Percentiles rank a stretch among this genome's conserved stretches.
These are phyloP conservation scores for Passer montanus DNA, from an alignment of 2,113 vertebrate species.

Conservation along the genomic window DNA sequence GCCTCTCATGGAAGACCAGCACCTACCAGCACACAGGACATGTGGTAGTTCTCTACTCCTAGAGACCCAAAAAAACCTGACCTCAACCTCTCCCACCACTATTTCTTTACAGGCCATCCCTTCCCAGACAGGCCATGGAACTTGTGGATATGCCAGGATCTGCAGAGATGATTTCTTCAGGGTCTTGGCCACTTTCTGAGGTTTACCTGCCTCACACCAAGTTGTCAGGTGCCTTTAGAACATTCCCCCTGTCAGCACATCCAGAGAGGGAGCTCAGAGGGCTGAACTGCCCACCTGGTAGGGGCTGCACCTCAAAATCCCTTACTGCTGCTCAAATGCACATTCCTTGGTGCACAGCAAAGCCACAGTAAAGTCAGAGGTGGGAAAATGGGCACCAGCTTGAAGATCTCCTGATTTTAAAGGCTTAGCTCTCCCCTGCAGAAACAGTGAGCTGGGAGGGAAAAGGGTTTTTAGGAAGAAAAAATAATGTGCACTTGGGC, in stretches of 20 bases:
- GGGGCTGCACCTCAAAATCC: neutral
- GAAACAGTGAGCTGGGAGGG: neutral
- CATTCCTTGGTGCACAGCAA: no score
- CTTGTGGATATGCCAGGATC: fast-evolving
- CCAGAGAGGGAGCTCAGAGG: neutral
- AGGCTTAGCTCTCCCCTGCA: neutral
- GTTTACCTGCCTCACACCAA: neutral
- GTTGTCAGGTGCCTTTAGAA: neutral
- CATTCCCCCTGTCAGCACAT: neutral
- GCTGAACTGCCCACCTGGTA: neutral
- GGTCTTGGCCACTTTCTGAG: neutral
- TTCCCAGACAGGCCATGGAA: neutral
- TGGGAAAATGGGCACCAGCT: neutral
- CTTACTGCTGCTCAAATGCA: fast-evolving
- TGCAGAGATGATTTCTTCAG: neutral
- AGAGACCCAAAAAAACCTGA: neutral
- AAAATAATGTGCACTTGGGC: neutral
- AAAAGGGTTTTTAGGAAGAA: neutral
- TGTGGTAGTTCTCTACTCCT: neutral
- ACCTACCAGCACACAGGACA: neutral
- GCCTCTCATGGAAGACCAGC: neutral
- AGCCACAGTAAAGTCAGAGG: neutral
- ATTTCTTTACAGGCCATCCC: neutral
- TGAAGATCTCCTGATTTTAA: neutral
- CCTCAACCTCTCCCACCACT: neutral